Conservation (phyloP, 2,888 invertebrate genomes). For the Lapara coniferarum region DNA sequence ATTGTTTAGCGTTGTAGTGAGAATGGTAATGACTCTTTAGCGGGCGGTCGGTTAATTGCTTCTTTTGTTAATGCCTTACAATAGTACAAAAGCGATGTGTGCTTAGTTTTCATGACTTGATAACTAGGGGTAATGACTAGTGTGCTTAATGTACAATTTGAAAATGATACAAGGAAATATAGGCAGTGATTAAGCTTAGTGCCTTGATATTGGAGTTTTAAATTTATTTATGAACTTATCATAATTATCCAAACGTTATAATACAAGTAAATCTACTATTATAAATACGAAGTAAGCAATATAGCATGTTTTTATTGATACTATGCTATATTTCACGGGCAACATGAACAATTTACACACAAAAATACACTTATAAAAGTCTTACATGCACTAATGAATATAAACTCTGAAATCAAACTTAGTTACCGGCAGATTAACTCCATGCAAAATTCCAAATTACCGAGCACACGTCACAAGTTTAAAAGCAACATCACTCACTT, state of each 20-base stretch:
- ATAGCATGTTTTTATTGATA: too few relatives aligned
- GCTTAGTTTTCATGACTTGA: not conserved
- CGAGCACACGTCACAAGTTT: constrained; percentile 45
- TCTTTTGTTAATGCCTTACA: constrained; percentile 47
- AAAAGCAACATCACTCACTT: constrained; percentile 51
- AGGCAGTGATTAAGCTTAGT: not conserved
- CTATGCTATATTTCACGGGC: too few relatives aligned
- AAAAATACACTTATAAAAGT: too few relatives aligned
- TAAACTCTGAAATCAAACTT: constrained; percentile 25
- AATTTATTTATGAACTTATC: too few relatives aligned
- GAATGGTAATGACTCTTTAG: constrained; percentile 46
- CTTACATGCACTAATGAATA: not conserved
- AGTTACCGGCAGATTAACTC: constrained; percentile 25
- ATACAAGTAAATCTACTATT: too few relatives aligned
- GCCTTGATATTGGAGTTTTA: too few relatives aligned
- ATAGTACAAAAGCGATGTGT: constrained; percentile 25
- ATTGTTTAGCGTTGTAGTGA: constrained; percentile 60
- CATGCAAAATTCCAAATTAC: constrained; percentile 28
- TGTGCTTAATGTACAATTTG: not conserved
- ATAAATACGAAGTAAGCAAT: too few relatives aligned
- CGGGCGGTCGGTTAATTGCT: constrained; percentile 61
- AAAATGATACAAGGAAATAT: not conserved
- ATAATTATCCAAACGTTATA: too few relatives aligned
- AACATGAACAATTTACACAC: too few relatives aligned
- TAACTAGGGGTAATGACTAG: not conserved